These are phyloP conservation scores for Fopius arisanus DNA, from an alignment of 1,140 invertebrate genomes.

Conservation along the genomic window DNA sequence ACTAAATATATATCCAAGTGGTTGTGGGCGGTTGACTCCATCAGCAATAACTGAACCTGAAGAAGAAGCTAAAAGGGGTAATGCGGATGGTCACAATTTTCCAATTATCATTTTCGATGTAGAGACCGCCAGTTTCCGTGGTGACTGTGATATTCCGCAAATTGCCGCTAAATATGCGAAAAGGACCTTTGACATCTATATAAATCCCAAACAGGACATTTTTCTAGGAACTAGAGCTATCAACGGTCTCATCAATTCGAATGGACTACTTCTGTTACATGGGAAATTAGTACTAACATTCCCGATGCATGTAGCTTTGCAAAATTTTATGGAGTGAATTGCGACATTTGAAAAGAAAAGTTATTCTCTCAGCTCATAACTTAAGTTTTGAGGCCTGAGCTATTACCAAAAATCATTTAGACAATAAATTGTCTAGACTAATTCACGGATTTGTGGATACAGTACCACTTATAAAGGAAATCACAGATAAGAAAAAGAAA, in stretches of 20 bases:
- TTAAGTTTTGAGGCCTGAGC: conserved; percentile 5
- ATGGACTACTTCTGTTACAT: conserved; percentile 16
- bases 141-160: conserved; percentile 6
- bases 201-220: conserved; percentile 13
- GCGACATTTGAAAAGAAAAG: conserved; percentile 4
- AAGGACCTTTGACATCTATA: conserved; percentile 6
- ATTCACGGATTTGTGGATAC: too few species aligned
- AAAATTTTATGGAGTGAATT: neutral
- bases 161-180: neutral
- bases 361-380: neutral
- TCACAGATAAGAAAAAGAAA: too few species aligned
- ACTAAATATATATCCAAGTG: neutral
- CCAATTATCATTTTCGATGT: neutral
- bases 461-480: too few species aligned
- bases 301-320: too few species aligned
- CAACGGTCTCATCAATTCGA: neutral
- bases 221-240: neutral
- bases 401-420: too few species aligned
- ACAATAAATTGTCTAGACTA: too few species aligned
- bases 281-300: neutral
- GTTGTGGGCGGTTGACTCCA: neutral
- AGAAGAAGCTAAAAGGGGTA: neutral
- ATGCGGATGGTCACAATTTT: too few species aligned
- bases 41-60: neutral
- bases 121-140: neutral